Conservation (phyloP, 1,140 invertebrate genomes). For the Saccostrea echinata region DNA sequence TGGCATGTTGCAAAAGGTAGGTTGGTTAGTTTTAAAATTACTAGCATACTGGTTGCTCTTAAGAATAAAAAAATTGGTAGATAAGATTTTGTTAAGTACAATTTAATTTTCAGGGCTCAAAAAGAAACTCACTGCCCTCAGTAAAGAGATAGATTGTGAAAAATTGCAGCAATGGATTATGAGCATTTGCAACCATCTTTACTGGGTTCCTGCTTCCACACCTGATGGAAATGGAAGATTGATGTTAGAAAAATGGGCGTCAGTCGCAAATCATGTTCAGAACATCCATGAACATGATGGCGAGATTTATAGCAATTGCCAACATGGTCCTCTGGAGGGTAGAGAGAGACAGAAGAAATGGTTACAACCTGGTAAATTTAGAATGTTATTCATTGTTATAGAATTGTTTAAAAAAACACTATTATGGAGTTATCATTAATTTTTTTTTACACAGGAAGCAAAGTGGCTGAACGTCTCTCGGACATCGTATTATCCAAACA, state of each 20-base stretch:
- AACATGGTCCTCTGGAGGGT: slow-evolving; percentile 41
- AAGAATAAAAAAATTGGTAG: no score
- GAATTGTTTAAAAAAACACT: no score
- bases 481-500: no score
- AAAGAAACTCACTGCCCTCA: slow-evolving; percentile 39
- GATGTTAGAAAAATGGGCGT: slow-evolving; percentile 53
- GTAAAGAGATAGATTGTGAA: slow-evolving; percentile 46
- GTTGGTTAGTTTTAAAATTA: no score
- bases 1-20: slow-evolving; percentile 67
- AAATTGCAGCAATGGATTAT: slow-evolving; percentile 45
- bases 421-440: no score
- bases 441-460: no score
- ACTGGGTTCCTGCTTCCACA: slow-evolving; percentile 57
- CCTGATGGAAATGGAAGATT: slow-evolving; percentile 40
- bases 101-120: not conserved
- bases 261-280: slow-evolving; percentile 50
- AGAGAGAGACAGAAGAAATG: slow-evolving; percentile 56
- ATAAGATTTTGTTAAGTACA: no score
- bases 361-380: slow-evolving; percentile 48
- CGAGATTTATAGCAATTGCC: slow-evolving; percentile 36
- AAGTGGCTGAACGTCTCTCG: no score
- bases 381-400: no score
- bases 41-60: no score
- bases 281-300: slow-evolving; percentile 53
- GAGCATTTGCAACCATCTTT: slow-evolving; percentile 54